A percentile compares a stretch with the other conserved stretches of the same genome.
Conservation (phyloP, 2,888 invertebrate species). For the Bombylius discolor region DNA sequence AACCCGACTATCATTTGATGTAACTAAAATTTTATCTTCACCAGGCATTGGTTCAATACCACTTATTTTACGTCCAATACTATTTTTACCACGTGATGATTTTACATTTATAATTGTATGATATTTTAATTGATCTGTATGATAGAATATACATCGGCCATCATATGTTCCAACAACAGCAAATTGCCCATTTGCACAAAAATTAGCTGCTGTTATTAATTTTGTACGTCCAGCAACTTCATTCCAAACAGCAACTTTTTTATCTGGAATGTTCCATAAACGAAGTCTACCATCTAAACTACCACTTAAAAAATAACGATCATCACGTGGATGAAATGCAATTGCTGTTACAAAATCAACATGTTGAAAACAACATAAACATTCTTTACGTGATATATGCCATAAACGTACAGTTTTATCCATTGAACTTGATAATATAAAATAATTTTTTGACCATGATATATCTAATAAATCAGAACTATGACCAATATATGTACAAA, state of each 20-base stretch:
- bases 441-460: conserved; percentile 98
- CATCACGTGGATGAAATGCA: conserved; percentile 90
- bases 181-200: conserved; percentile 95
- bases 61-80: conserved; percentile 88
- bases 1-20: conserved; percentile 95
- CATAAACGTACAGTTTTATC: conserved; percentile 95
- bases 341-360: conserved; percentile 99
- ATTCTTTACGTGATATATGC: conserved; percentile 95
- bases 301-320: conserved; percentile 85
- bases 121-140: conserved; percentile 94
- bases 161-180: conserved; percentile 98
- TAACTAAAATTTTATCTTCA: conserved; percentile 90
- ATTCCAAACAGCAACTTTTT: conserved; percentile 97
- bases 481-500: conserved; percentile 88
- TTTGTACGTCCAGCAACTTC: conserved; percentile 91
- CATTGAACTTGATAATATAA: conserved; percentile 95
- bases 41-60: conserved; percentile 95
- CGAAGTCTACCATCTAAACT: conserved; percentile 94
- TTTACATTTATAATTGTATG: conserved; percentile 95
- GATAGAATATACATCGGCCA: conserved; percentile 96
- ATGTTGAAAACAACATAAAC: conserved; percentile 97
- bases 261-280: conserved; percentile 99
- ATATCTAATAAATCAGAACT: conserved; percentile 93
- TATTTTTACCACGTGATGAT: conserved; percentile 90
- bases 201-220: conserved; percentile 92